Conservation (phyloP, 2,888 invertebrate species). For the Physocephala rufipes region DNA sequence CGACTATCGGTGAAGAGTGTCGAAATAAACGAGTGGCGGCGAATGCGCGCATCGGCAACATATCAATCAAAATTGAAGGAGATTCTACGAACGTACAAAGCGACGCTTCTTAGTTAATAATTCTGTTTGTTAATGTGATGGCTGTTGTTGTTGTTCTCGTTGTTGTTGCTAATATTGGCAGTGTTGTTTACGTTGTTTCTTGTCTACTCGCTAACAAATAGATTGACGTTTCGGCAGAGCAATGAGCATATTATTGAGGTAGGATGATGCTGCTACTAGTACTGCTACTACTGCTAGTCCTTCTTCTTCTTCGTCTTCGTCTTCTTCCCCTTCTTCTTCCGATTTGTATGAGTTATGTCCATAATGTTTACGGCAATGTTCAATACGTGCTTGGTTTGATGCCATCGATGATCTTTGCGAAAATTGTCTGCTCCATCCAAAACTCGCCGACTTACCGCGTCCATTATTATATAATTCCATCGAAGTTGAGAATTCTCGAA, state of each 20-base stretch:
- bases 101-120: neutral
- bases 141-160: neutral
- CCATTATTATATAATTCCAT: no score
- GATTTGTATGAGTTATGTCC: constrained; percentile 37
- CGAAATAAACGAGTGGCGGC: no score
- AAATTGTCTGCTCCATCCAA: no score
- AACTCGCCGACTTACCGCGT: no score
- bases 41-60: constrained; percentile 22
- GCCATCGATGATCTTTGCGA: neutral
- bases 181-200: neutral
- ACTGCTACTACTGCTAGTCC: no score
- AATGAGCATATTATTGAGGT: neutral
- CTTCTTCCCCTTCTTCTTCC: neutral
- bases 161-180: neutral
- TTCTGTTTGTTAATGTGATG: neutral
- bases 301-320: no score
- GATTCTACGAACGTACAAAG: no score
- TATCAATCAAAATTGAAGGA: constrained; percentile 25
- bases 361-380: constrained; percentile 39
- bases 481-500: no score
- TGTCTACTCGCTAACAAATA: neutral
- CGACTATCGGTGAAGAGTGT: no score
- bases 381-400: constrained; percentile 32
- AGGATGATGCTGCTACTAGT: neutral
- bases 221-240: neutral